Evolutionary conservation across 2,888 invertebrate species (phyloP), one percentile per base, ranked within the genome.

Genomic region (Drosophila kanekoi): DNA sequence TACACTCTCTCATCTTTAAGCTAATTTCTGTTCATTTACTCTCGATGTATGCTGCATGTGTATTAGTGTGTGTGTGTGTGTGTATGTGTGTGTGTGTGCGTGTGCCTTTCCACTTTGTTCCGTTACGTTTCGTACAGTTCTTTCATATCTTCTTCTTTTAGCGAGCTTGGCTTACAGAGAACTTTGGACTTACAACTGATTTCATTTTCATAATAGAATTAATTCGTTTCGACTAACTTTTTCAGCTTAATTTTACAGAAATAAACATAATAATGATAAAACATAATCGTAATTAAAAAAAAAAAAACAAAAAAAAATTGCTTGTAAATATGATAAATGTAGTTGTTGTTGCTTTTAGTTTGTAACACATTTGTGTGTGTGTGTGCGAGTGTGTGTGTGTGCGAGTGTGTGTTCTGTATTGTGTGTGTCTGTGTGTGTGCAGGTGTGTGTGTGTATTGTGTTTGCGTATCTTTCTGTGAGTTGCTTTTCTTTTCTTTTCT

Each of bases 131-230:
- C 59, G 48, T 57, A 49, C 49, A 52, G 48, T 37, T 35, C 2
- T 16, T 18, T n/a, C 51, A 2, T 8, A 18, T 16, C 4, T 0
- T 18, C 2, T 41, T 11, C 28, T 44, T 47, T 52, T 59, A 51
- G 43, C 67, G 67, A 72, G 72, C 62, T 72, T 68, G 60, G 57
- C 60, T 74, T 73, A 73, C 57, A 74, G 33, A 60, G 37, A 51
- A 62, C 59, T 65, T 62, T 63, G 68, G 61, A 73, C 53, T 69
- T 58, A 64, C 10, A 65, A 58, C 54, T 65, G 60, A 51, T 48
- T 35, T 67, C 23, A n/a, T 48, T 52, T 61, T 14, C 33, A 44
- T 45, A 49, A 43, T 54, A 47, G 16, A 37, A 38, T 13, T 48
- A n/a, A n/a, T 52, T 28, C 10, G 28, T 54, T 66, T 62, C 56